Conservation (phyloP, 2,113 vertebrate species). For the Cyphomyrus discorhynchus region DNA sequence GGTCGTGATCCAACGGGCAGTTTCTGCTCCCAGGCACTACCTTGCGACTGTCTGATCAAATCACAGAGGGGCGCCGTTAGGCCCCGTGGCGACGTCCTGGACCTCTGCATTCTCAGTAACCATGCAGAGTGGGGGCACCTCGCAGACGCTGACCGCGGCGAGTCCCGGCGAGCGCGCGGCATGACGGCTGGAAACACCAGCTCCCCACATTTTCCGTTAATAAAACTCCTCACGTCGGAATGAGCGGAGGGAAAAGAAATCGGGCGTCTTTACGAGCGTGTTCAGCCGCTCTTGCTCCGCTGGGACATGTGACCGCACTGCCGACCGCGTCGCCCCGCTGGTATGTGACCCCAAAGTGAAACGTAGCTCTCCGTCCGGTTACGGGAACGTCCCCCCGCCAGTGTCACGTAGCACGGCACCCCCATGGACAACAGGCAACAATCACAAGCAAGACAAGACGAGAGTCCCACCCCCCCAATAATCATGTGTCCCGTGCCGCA, state of each 20-base stretch:
- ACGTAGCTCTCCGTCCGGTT: not conserved
- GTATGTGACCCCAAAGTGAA: conserved; percentile 16
- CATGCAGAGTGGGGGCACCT: not conserved
- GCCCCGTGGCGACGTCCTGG: not conserved
- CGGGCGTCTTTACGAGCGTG: conserved; percentile 44
- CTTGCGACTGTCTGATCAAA: not conserved
- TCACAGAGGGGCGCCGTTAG: not conserved
- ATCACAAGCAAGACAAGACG: not conserved
- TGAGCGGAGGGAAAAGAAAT: conserved; percentile 49
- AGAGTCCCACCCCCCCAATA: not conserved
- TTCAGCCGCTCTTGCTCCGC: conserved; percentile 7
- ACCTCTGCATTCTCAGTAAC: not conserved
- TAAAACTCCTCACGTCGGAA: conserved; percentile 60
- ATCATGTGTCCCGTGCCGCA: not conserved
- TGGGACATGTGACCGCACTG: conserved; percentile 40
- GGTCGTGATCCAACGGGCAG: not conserved
- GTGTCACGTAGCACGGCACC: not conserved
- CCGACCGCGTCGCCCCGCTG: not conserved
- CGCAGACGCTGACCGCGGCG: not conserved
- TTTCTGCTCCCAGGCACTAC: not conserved
- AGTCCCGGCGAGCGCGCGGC: conserved; percentile 46
- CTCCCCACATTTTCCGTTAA: conserved; percentile 65
- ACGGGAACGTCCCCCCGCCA: not conserved
- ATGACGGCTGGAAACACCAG: conserved; percentile 50
- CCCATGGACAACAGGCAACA: not conserved